These are phyloP conservation scores for Drosophila tani DNA, from an alignment of 1,140 invertebrate species.

Conservation along the genomic window DNA sequence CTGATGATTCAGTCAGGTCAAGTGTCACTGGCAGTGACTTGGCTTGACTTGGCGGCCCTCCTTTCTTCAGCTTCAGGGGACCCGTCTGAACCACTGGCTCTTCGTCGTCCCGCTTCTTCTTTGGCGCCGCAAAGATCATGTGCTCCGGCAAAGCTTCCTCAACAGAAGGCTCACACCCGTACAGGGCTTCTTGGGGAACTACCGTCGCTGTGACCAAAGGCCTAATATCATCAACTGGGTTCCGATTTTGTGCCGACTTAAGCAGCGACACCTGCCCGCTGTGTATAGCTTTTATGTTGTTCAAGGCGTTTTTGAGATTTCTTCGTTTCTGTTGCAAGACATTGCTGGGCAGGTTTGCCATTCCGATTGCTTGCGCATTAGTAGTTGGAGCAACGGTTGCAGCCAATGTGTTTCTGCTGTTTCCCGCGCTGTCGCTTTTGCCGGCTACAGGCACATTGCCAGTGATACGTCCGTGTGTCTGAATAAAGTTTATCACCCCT, in stretches of 20 bases:
- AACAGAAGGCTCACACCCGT: constrained; percentile 55
- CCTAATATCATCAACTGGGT: constrained; percentile 21
- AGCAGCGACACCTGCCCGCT: constrained; percentile 75
- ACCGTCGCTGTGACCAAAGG: constrained; percentile 63
- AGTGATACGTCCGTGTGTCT: constrained; percentile 68
- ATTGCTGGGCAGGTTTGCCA: constrained; percentile 56
- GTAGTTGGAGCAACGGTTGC: background rate
- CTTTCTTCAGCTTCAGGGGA: constrained; percentile 37
- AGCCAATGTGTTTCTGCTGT: background rate
- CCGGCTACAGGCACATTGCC: constrained; percentile 42
- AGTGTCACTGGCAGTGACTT: constrained; percentile 19
- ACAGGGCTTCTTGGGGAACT: constrained; percentile 56
- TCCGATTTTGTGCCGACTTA: constrained; percentile 60
- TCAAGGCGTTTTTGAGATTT: constrained; percentile 73
- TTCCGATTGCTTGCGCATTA: constrained; percentile 6
- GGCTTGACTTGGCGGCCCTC: background rate
- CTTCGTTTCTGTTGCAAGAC: constrained; percentile 74
- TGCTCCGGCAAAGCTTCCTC: constrained; percentile 73
- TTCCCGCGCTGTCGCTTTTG: constrained; percentile 4
- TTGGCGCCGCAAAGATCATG: constrained; percentile 79
- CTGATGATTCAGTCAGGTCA: constrained; percentile 11
- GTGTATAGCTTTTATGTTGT: constrained; percentile 72
- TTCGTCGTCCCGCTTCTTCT: constrained; percentile 66
- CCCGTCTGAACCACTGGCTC: background rate
- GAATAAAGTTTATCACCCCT: constrained; percentile 74